Conservation (phyloP, 2,888 invertebrate species). For the Ligdia adustata region DNA sequence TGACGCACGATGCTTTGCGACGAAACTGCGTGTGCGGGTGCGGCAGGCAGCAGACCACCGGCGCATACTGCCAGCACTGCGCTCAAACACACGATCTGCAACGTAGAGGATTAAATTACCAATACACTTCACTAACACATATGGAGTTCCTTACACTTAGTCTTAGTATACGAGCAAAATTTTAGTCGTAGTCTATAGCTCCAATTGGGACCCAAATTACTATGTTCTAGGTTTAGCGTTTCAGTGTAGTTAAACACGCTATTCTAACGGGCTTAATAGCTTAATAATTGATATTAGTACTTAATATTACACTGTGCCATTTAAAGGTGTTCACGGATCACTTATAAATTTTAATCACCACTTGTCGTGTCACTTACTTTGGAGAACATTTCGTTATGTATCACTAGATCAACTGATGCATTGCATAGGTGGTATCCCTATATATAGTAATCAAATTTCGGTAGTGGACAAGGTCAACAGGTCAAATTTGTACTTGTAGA, state of each 20-base stretch:
- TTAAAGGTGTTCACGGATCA: not conserved
- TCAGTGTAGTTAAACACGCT: too few species aligned
- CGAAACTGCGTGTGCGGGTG: slow-evolving; percentile 71
- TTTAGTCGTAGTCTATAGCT: too few species aligned
- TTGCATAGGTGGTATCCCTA: slow-evolving; percentile 46
- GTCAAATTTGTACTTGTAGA: slow-evolving; percentile 48
- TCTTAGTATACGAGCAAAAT: too few species aligned
- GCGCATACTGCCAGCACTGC: slow-evolving; percentile 69
- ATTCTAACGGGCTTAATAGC: too few species aligned
- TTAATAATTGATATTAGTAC: too few species aligned
- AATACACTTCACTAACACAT: too few species aligned
- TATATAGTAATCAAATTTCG: slow-evolving; percentile 60
- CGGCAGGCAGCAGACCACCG: slow-evolving; percentile 63
- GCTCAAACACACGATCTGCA: slow-evolving; percentile 63
- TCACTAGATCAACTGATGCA: slow-evolving; percentile 59
- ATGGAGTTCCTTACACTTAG: too few species aligned
- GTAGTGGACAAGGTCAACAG: slow-evolving; percentile 64
- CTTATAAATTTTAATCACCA: not conserved
- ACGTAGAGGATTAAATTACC: too few species aligned
- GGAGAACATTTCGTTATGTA: slow-evolving; percentile 63
- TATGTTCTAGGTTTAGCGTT: too few species aligned
- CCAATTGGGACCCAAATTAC: too few species aligned
- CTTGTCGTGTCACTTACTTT: slow-evolving; percentile 62
- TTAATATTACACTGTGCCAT: too few species aligned
- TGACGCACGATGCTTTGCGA: slow-evolving; percentile 64